Conservation (phyloP, 2,888 invertebrate genomes). For the Podabrus alpinus region DNA sequence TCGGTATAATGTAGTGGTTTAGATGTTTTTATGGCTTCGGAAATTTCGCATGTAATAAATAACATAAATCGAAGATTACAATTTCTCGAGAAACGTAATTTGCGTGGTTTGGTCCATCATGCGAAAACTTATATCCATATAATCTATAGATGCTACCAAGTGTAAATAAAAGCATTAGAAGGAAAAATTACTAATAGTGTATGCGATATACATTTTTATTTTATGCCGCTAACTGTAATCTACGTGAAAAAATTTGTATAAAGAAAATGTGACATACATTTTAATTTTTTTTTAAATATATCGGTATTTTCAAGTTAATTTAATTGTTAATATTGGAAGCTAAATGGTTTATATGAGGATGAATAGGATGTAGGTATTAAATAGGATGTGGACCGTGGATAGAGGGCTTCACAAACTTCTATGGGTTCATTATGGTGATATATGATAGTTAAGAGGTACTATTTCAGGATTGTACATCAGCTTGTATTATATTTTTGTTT, state of each 20-base stretch:
- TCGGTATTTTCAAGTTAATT: not conserved
- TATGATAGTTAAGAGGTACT: slow-evolving; percentile 25
- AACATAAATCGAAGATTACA: slow-evolving; percentile 20
- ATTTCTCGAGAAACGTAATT: slow-evolving; percentile 25
- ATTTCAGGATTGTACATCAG: slow-evolving; percentile 9
- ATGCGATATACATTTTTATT: not conserved
- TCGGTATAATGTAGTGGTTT: not conserved
- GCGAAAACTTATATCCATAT: slow-evolving; percentile 30
- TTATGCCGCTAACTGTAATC: not conserved
- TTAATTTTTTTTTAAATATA: not conserved
- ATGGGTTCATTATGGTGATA: slow-evolving; percentile 44
- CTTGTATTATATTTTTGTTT: slow-evolving; percentile 3
- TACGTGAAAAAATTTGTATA: not conserved
- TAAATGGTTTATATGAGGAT: slow-evolving; percentile 46
- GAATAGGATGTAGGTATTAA: slow-evolving; percentile 54
- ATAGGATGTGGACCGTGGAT: slow-evolving; percentile 52
- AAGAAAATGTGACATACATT: not conserved
- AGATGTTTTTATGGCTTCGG: slow-evolving; percentile 13
- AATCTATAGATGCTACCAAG: slow-evolving; percentile 29
- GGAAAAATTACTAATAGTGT: not conserved
- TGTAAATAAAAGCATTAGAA: slow-evolving; percentile 25
- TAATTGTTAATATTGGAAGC: not conserved
- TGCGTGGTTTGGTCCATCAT: slow-evolving; percentile 32
- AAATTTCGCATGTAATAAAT: slow-evolving; percentile 15
- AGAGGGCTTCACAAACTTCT: slow-evolving; percentile 49